These are phyloP conservation scores for Natrix natrix DNA, from an alignment of 2,797 vertebrate genomes.

Conservation along the genomic window DNA sequence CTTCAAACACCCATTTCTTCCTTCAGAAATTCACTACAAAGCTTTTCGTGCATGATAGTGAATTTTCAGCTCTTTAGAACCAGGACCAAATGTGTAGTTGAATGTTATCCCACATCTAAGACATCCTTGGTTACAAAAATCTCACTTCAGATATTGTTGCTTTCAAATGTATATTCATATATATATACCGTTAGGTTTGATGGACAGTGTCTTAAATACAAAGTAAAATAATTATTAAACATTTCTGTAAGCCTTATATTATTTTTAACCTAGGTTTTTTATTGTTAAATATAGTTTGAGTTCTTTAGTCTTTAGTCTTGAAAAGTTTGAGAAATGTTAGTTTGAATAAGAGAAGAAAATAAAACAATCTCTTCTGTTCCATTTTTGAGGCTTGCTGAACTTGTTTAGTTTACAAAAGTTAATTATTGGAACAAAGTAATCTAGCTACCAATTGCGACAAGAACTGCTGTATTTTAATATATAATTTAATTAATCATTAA, in stretches of 20 bases:
- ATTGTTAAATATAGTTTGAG: background rate
- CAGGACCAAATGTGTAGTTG: background rate
- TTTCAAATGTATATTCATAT: background rate
- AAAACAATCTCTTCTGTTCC: background rate
- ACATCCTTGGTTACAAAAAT: background rate
- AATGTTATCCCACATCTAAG: background rate
- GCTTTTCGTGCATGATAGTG: background rate
- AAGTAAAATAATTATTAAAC: background rate
- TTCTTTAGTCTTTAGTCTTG: background rate
- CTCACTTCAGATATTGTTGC: background rate
- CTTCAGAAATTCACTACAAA: background rate
- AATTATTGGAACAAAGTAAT: constrained; percentile 37
- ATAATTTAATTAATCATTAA: constrained; percentile 61
- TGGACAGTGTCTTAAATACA: background rate
- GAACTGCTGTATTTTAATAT: constrained; percentile 48
- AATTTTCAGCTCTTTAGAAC: background rate
- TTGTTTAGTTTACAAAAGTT: constrained; percentile 48
- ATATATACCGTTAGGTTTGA: background rate
- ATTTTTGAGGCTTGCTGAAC: constrained; percentile 35
- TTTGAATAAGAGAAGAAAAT: background rate
- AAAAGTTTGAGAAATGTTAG: background rate
- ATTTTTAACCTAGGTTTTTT: background rate
- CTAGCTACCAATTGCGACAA: constrained; percentile 51
- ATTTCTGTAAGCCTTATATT: background rate
- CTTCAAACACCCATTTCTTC: background rate